Base-by-base conservation (phyloP, 2,888 invertebrate species). In the Cosmopolites sordidus region DNA sequence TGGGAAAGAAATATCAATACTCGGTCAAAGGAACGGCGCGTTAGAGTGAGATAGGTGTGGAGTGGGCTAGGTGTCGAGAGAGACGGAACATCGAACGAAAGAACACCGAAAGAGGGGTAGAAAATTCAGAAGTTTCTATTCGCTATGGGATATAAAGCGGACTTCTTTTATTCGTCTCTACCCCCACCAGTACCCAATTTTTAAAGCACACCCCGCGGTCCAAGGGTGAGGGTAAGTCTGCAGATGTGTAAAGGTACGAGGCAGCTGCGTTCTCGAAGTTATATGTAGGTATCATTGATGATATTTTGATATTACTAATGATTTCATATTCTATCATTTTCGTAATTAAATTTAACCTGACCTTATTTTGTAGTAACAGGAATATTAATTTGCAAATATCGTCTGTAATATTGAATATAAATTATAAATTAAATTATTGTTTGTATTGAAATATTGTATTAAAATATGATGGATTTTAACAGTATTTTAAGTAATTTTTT, bases 111-210 rank as follows among this genome's bases (percentile, higher is more conserved):
- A 62, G 64, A 62, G 65, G 64, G 63, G 62, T 56, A 12, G 61
- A 58, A 61, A 62, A 62, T 58, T 58, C 54, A 56, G 50, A 60
- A 58, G 64, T 63, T 63, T 63, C 65, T 63, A 66, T 66, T 66
- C 66, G 66, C 61, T 60, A 61, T 51, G 60, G 58, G 55, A 58
- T 53, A 64, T 59, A 60, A 59, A 61, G 60, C 63, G 43, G 45
- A 50, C 54, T 66, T 62, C 64, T 64, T 63, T 64, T 64, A 61
- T 64, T 65, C 61, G 58, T 56, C 56, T 56, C 62, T 63, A 61
- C 61, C 58, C 56, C 60, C 57, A 45, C 16, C 48, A 51, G 51
- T 46, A 54, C 48, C 53, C 48, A 49, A 61, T 64, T 65, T 66
- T 40, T 15, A 16, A 40, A 40, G 17, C 40, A 40, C 40, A 40